phyloP scores from a whole-genome alignment of 2,113 vertebrate genomes.

The Ceyx margarethae region DNA sequence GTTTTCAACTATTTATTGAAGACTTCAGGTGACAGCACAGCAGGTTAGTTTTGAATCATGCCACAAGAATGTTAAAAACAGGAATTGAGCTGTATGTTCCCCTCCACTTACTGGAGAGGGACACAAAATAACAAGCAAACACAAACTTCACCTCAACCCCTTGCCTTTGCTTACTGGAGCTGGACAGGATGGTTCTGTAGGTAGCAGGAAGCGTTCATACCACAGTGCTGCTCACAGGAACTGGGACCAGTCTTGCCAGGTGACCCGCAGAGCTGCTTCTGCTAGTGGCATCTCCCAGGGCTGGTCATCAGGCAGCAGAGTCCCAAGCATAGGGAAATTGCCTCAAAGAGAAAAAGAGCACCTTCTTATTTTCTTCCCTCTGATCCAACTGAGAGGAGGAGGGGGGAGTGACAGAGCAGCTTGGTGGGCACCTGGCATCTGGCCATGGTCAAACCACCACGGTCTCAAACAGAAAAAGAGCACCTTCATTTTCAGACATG shows the following conservation, averaged over 20 bases:
- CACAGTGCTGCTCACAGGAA: neutral
- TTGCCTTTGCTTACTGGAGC: neutral
- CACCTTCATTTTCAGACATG: neutral
- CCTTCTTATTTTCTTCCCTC: neutral
- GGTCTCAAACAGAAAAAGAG: neutral
- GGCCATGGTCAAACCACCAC: too few relatives aligned
- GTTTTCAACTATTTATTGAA: constrained; percentile 51
- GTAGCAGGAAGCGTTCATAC: neutral
- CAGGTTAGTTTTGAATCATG: constrained; percentile 3
- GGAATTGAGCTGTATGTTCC: neutral
- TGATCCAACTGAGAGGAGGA: too few relatives aligned
- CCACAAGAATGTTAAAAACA: constrained; percentile 22
- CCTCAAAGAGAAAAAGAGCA: neutral
- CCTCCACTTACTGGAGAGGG: neutral
- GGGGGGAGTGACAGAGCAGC: too few relatives aligned
- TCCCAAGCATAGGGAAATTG: neutral
- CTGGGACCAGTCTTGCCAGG: neutral
- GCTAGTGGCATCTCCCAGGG: neutral
- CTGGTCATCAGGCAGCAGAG: neutral
- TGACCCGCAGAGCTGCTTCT: neutral
- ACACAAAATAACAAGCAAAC: neutral
- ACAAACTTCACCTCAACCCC: neutral
- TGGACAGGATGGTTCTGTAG: neutral
- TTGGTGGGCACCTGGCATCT: too few relatives aligned
- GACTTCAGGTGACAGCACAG: neutral